phyloP scores from a whole-genome alignment of 2,797 vertebrate species.

The Rhinichthys osculus region DNA sequence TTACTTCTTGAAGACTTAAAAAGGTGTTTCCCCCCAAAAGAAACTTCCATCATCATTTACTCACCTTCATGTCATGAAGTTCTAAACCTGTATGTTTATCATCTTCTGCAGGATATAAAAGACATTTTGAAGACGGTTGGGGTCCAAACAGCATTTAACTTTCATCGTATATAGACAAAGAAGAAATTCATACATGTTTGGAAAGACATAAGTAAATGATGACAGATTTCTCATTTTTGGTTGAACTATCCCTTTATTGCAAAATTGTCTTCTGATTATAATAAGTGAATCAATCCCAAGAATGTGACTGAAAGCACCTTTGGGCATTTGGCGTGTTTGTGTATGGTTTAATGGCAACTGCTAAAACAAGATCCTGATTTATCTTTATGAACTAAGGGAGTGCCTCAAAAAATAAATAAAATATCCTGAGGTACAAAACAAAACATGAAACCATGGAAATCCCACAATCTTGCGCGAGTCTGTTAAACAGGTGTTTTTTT shows the following conservation, averaged over 20 bases:
- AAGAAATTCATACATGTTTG: background rate
- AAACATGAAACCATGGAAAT: conserved; percentile 67
- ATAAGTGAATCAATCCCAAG: background rate
- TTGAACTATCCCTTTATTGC: background rate
- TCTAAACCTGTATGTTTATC: too few relatives aligned
- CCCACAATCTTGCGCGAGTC: background rate
- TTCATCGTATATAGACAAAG: background rate
- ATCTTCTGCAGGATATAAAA: too few relatives aligned
- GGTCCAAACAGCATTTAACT: background rate
- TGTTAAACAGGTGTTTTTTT: conserved; percentile 35
- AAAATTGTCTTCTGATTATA: background rate
- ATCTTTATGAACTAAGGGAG: conserved; percentile 71
- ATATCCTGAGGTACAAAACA: conserved; percentile 70
- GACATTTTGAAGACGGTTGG: background rate
- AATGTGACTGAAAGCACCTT: conserved; percentile 13
- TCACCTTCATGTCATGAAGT: too few relatives aligned
- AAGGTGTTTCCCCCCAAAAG: background rate
- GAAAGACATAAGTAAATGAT: background rate
- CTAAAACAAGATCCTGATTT: conserved; percentile 65
- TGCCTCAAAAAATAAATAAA: conserved; percentile 62
- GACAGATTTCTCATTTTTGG: background rate
- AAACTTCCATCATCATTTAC: background rate
- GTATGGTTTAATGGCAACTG: conserved; percentile 68
- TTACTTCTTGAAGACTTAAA: background rate
- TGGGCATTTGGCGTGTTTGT: conserved; percentile 1